These are phyloP conservation scores for Troglohyphantes excavatus DNA, from an alignment of 2,888 invertebrate genomes.

Conservation along the genomic window DNA sequence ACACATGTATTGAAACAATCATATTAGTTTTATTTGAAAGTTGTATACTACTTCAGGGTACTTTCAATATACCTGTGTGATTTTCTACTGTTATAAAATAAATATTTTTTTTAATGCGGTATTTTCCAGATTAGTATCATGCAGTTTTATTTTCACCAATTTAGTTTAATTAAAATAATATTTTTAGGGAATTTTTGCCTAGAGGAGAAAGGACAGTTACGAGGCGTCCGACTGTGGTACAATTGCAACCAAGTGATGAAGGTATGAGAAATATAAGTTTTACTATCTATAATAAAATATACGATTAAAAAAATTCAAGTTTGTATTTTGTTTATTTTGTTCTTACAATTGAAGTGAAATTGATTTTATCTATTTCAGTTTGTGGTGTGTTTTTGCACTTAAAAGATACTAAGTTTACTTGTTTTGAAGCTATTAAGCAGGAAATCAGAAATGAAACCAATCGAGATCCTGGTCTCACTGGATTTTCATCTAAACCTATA, in stretches of 20 bases:
- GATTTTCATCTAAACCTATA: constrained; percentile 54
- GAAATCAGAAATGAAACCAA: constrained; percentile 60
- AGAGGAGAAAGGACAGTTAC: constrained; percentile 98
- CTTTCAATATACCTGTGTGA: too few relatives aligned
- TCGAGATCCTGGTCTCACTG: constrained; percentile 40
- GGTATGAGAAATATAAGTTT: background rate
- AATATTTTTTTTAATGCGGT: too few relatives aligned
- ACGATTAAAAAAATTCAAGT: background rate
- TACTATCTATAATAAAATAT: background rate
- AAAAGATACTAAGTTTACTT: constrained; percentile 22
- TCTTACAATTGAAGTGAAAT: background rate
- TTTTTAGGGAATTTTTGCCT: constrained; percentile 91
- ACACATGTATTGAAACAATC: too few relatives aligned
- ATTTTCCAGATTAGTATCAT: too few relatives aligned
- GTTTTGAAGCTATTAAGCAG: constrained; percentile 51
- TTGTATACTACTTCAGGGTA: too few relatives aligned
- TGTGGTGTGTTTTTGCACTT: constrained; percentile 63
- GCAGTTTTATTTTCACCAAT: too few relatives aligned
- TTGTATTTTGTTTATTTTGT: background rate
- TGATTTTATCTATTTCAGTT: constrained; percentile 12
- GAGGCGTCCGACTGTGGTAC: constrained; percentile 95
- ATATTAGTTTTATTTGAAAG: too few relatives aligned
- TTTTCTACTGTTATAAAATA: too few relatives aligned
- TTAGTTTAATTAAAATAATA: too few relatives aligned
- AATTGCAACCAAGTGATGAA: constrained; percentile 84